Evolutionary conservation across 2,797 vertebrate genomes (phyloP).

Genomic region (Crypturellus tataupa): DNA sequence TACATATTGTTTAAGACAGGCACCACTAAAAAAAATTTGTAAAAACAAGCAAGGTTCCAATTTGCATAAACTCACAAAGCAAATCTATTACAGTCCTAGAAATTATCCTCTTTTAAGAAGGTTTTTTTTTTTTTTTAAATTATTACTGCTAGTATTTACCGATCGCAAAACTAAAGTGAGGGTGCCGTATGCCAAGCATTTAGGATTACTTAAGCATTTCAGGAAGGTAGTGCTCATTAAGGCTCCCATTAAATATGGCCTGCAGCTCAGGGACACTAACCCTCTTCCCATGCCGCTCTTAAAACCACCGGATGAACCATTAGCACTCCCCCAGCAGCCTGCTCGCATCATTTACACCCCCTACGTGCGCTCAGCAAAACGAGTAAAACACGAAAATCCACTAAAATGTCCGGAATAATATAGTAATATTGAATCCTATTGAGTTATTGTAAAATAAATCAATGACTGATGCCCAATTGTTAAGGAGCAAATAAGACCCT

Average conservation of each 20-base stretch:
- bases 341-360: slow-evolving; percentile 62
- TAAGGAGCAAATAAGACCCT: slow-evolving; percentile 80
- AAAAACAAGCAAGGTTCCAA: background rate
- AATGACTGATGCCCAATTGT: slow-evolving; percentile 79
- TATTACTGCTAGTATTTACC: background rate
- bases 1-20: background rate
- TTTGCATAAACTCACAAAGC: background rate
- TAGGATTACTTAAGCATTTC: slow-evolving; percentile 48
- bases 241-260: slow-evolving; percentile 69
- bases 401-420: slow-evolving; percentile 57
- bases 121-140: background rate
- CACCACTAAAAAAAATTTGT: background rate
- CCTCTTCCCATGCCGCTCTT: slow-evolving; percentile 64
- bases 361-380: slow-evolving; percentile 60
- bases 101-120: background rate
- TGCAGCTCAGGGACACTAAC: slow-evolving; percentile 52
- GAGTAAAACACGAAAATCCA: slow-evolving; percentile 65
- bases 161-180: background rate
- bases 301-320: slow-evolving; percentile 74
- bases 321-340: slow-evolving; percentile 59
- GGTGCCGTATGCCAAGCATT: background rate
- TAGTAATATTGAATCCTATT: slow-evolving; percentile 65
- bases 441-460: slow-evolving; percentile 81
- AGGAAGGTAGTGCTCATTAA: slow-evolving; percentile 69
- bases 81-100: background rate